These are phyloP conservation scores for Dynastes maya DNA, from an alignment of 2,888 invertebrate genomes.

Conservation along the genomic window DNA sequence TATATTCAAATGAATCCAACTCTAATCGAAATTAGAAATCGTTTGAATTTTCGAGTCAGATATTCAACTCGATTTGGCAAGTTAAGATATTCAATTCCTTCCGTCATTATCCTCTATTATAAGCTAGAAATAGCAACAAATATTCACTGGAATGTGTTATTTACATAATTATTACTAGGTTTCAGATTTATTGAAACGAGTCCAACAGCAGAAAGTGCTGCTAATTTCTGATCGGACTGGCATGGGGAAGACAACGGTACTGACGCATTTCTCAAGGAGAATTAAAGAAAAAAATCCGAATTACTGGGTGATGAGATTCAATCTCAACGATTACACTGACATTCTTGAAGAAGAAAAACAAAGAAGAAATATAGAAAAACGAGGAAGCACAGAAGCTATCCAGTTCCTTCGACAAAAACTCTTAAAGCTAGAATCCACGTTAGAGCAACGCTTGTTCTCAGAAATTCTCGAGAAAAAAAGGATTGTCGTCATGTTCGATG, in stretches of 20 bases:
- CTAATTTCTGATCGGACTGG: background rate
- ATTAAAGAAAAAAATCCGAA: slow-evolving; percentile 19
- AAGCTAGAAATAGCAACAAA: too few relatives aligned
- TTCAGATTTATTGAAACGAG: background rate
- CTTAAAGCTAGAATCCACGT: background rate
- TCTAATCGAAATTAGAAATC: too few relatives aligned
- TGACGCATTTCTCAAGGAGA: slow-evolving; percentile 8
- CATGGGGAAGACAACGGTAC: slow-evolving; percentile 1
- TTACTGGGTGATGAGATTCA: slow-evolving; percentile 6
- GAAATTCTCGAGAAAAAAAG: background rate
- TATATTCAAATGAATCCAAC: too few relatives aligned
- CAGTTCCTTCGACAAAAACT: background rate
- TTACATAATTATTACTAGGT: background rate
- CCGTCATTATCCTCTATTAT: too few relatives aligned
- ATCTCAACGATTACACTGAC: slow-evolving; percentile 6
- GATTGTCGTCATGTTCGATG: slow-evolving; percentile 20
- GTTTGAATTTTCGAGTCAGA: too few relatives aligned
- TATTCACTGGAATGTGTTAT: too few relatives aligned
- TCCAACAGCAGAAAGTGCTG: background rate
- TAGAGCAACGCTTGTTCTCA: background rate
- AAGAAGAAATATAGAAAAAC: background rate
- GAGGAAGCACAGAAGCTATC: background rate
- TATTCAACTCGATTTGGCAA: too few relatives aligned
- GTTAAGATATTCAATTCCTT: too few relatives aligned
- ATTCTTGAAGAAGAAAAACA: slow-evolving; percentile 2